A percentile compares a stretch with the other conserved stretches of the same genome.
These are phyloP conservation scores for Atherinosoma microstoma DNA, from an alignment of 2,797 vertebrate species.

Conservation along the genomic window DNA sequence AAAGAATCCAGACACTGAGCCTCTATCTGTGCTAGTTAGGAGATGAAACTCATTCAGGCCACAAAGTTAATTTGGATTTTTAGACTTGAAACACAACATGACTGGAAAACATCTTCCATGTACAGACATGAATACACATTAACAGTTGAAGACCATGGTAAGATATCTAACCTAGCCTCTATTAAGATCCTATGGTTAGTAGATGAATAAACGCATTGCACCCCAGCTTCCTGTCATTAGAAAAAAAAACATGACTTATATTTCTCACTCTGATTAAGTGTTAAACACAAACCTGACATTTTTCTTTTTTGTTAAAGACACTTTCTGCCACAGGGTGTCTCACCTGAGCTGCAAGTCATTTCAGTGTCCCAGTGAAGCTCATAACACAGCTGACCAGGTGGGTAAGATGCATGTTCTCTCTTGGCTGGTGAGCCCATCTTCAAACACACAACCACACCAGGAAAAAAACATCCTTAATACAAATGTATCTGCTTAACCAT, in stretches of 20 bases:
- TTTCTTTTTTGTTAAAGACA: constrained; percentile 18
- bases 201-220: background rate
- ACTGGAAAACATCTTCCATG: background rate
- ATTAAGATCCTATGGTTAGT: background rate
- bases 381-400: constrained; percentile 82
- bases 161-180: background rate
- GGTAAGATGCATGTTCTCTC: constrained; percentile 80
- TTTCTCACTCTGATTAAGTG: background rate
- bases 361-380: constrained; percentile 89
- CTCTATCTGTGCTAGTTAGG: background rate
- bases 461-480: constrained; percentile 23
- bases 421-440: constrained; percentile 83
- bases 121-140: background rate
- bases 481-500: background rate
- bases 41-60: background rate
- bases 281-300: background rate
- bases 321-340: constrained; percentile 70
- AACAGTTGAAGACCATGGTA: background rate
- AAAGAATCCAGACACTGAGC: constrained; percentile 4
- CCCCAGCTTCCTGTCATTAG: background rate
- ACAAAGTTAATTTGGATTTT: background rate
- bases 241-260: background rate
- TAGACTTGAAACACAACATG: background rate
- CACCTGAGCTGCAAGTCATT: constrained; percentile 82
- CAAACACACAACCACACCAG: constrained; percentile 35